Evolutionary conservation across 2,888 invertebrate genomes (phyloP), one percentile per base, ranked within the genome.

Genomic region (Brenthis ino): DNA sequence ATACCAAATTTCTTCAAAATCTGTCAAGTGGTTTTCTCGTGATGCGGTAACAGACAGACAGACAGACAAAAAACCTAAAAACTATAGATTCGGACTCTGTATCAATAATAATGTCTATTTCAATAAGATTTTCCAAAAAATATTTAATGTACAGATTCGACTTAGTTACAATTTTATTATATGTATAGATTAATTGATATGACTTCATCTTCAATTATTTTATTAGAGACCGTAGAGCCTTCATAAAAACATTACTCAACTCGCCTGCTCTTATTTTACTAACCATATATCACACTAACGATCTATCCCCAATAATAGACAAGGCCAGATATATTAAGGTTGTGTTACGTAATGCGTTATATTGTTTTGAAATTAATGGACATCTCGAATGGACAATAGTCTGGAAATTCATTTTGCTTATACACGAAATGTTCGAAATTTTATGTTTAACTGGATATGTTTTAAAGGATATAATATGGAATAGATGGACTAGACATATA

Each of bases 231-330:
- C 51, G 5, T 53, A 63, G 33, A 20, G 16, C 53, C 51, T 8
- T 14, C 11, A 20, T 54, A 14, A 53, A 16, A 37, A 53, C 20
- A 53, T 63, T 37, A 63, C 53, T 20, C 14, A 37, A 54, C 16
- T 53, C 20, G 48, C 12, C 60, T 50, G 16, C 53, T 63, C 51
- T 53, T 14, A 63, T 63, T 66, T 60, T 55, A 28, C 67, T n/a
- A 11, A 14, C 53, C 53, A 69, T 65, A 50, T 63, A 67, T 67
- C 57, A 67, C 50, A 51, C 37, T 69, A 69, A 72, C 58, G 63
- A 67, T 47, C 50, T 65, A 56, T 28, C 50, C 5, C 16, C 53
- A 54, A 58, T 63, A 65, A 69, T 55, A 51, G 57, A n/a, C 61
- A 67, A 67, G 71, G 68, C n/a, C 63, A 54, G 8, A 13, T 20